These are phyloP conservation scores for Phthorimaea operculella DNA, from an alignment of 1,140 invertebrate species.

Conservation along the genomic window DNA sequence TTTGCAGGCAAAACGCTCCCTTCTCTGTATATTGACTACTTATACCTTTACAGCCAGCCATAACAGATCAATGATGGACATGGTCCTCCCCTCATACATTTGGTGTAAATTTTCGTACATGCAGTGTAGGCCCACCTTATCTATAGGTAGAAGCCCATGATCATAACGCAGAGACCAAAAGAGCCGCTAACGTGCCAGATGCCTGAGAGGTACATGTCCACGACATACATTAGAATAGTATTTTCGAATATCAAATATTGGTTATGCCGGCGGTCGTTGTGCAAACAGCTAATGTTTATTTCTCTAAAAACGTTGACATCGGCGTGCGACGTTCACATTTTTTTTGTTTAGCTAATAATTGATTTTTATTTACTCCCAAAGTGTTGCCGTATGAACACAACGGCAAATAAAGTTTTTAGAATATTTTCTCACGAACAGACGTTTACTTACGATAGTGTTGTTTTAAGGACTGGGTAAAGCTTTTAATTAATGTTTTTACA, in stretches of 20 bases:
- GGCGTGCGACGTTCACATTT: conserved; percentile 55
- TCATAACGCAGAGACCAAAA: conserved; percentile 38
- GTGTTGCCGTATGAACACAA: conserved; percentile 43
- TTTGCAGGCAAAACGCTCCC: too few relatives aligned
- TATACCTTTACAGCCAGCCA: too few relatives aligned
- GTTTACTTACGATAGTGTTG: conserved; percentile 6
- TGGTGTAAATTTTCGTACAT: too few relatives aligned
- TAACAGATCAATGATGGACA: too few relatives aligned
- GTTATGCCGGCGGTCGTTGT: conserved; percentile 58
- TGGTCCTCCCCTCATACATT: too few relatives aligned
- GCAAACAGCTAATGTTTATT: conserved; percentile 65
- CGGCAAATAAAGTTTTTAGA: conserved; percentile 30
- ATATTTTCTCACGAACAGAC: conserved; percentile 46
- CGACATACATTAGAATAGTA: conserved; percentile 65
- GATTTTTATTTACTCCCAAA: conserved; percentile 56
- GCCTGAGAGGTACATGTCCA: conserved; percentile 45
- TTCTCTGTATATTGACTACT: too few relatives aligned
- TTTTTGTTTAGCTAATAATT: conserved; percentile 63
- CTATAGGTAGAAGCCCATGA: too few relatives aligned
- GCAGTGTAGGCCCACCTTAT: too few relatives aligned
- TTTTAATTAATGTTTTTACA: too few relatives aligned
- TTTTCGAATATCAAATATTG: conserved; percentile 67
- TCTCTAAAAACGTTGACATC: conserved; percentile 56
- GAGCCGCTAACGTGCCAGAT: conserved; percentile 57
- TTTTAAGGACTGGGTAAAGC: background rate